These are phyloP conservation scores for Leucophenga montana DNA, from an alignment of 2,888 invertebrate species.

Conservation along the genomic window DNA sequence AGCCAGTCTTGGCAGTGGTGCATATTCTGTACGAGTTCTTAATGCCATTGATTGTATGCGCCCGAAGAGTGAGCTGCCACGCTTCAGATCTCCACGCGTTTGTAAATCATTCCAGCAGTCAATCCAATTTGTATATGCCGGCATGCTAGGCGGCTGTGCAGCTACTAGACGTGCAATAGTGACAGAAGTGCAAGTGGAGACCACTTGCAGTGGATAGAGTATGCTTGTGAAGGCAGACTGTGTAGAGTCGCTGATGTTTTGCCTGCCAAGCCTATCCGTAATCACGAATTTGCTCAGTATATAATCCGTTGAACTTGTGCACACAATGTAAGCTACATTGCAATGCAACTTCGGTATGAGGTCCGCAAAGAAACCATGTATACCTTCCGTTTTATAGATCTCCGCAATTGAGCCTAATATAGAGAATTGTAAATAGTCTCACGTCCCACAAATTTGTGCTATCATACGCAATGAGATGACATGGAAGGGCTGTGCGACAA, in stretches of 20 bases:
- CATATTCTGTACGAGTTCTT: too few relatives aligned
- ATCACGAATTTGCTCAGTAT: constrained; percentile 86
- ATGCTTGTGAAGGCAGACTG: constrained; percentile 86
- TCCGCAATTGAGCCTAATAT: too few relatives aligned
- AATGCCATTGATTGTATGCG: constrained; percentile 45
- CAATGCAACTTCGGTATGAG: constrained; percentile 89
- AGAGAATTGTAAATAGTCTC: constrained; percentile 82
- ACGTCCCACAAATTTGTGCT: constrained; percentile 94
- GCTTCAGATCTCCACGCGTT: constrained; percentile 83
- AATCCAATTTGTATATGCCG: constrained; percentile 85
- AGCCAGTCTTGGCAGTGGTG: too few relatives aligned
- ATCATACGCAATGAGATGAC: constrained; percentile 94
- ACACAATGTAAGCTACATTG: constrained; percentile 85
- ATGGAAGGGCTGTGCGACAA: constrained; percentile 92
- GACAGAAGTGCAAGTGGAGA: too few relatives aligned
- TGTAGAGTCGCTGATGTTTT: constrained; percentile 75
- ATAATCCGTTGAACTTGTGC: constrained; percentile 84
- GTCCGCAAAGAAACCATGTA: constrained; percentile 90
- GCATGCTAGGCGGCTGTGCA: too few relatives aligned
- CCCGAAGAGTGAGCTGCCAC: constrained; percentile 84
- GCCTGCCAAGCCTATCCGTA: constrained; percentile 80
- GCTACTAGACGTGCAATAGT: too few relatives aligned
- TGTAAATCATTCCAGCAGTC: constrained; percentile 88
- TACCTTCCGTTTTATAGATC: constrained; percentile 90
- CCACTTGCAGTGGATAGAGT: too few relatives aligned